Evolutionary conservation across 2,888 invertebrate species (phyloP), one percentile per base, ranked within the genome.

Genomic region (Hirtodrosophila trivittata): DNA sequence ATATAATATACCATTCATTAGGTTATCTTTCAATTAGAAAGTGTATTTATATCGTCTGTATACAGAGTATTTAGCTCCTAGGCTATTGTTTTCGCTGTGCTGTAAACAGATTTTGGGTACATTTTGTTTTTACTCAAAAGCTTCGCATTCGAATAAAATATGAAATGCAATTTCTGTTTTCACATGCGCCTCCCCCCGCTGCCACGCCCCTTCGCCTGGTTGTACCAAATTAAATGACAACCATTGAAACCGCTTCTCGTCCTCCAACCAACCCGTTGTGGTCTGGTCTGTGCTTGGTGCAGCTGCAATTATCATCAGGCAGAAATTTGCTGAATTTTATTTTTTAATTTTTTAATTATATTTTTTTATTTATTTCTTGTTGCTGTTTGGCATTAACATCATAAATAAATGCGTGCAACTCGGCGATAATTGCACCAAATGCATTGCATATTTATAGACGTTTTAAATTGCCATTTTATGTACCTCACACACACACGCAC

Each of bases 91-190:
- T 5, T 21, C 18, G 18, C 18, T 21, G n/a, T n/a, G 32, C 30
- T 32, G 8, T 18, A 8, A 2, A 5, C 25, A 1, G 16, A 5
- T 12, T 21, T 21, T 2, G 4, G 9, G 30, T 57, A n/a, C 14
- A 9, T 6, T 14, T 14, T 26, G 8, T 26, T 33, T 13, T 28
- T 18, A 30, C 9, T 59, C 35, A 8, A 33, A 33, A 12, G 37
- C 49, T 46, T 35, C 39, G 26, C 51, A 25, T 58, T 52, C 55
- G 54, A 66, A 82, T 86, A 77, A 86, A 82, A 85, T 86, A 86
- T 86, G 69, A 75, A 82, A 73, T 73, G 75, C 60, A 85, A 75
- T 82, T 86, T 69, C 51, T 49, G 59, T 66, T 66, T 55, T n/a
- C 35, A 4, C n/a, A 6, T 51, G 21, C 26, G 8, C 8, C 13